Evolutionary conservation across 1,140 invertebrate species (phyloP).

Genomic region (Zaprionus nigranus): DNA sequence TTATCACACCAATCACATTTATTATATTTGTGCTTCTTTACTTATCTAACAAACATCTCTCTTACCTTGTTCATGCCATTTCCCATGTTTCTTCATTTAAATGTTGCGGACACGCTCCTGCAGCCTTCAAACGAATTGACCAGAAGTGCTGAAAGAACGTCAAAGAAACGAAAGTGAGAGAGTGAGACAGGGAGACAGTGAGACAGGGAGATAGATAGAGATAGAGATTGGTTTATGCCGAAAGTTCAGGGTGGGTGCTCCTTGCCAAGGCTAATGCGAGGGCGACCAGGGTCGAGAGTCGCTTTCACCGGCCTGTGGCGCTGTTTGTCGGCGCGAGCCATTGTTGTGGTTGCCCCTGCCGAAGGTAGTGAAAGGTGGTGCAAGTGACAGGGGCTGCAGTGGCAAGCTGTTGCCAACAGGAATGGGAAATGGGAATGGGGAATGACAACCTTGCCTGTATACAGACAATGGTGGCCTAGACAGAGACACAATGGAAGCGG

Average conservation of each 20-base stretch:
- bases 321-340: constrained; percentile 27
- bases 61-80: constrained; percentile 92
- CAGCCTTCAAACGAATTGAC: constrained; percentile 64
- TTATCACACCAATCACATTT: too few relatives aligned
- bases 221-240: constrained; percentile 48
- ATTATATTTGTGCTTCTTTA: not conserved
- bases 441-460: constrained; percentile 9
- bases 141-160: constrained; percentile 63
- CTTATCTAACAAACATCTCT: not conserved
- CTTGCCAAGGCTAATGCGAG: constrained; percentile 45
- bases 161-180: constrained; percentile 15
- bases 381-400: constrained; percentile 50
- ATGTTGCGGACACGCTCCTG: constrained; percentile 54
- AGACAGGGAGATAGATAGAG: too few relatives aligned
- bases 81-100: constrained; percentile 87
- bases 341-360: constrained; percentile 47
- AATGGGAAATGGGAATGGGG: not conserved
- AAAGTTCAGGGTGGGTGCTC: constrained; percentile 63
- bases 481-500: constrained; percentile 51
- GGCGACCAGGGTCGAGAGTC: not conserved
- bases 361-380: constrained; percentile 39
- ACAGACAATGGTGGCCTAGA: constrained; percentile 47
- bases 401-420: constrained; percentile 55
- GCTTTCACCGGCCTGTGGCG: not conserved
- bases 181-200: too few relatives aligned